Percentiles rank a stretch among this genome's conserved stretches.
Evolutionary conservation across 2,113 vertebrate species (phyloP).

Genomic region (Forbesichthys agassizii): DNA sequence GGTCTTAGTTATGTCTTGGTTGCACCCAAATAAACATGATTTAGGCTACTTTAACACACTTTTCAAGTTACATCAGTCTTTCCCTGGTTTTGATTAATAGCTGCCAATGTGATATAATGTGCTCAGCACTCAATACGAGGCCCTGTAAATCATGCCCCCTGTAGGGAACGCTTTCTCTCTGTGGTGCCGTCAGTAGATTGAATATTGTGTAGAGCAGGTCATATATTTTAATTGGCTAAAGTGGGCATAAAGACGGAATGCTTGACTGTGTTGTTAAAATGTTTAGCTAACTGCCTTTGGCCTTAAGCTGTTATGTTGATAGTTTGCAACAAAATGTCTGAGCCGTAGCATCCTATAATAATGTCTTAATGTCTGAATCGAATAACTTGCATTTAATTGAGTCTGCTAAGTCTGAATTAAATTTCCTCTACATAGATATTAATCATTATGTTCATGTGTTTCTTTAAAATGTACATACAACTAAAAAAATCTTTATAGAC

Average conservation of each 20-base stretch:
- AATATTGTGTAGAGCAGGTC: slow-evolving; percentile 26
- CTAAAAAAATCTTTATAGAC: not conserved
- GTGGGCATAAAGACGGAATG: slow-evolving; percentile 29
- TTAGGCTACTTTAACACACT: not conserved
- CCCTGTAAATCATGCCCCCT: slow-evolving; percentile 4
- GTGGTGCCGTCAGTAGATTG: slow-evolving; percentile 8
- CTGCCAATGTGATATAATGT: not conserved
- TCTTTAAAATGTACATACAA: not conserved
- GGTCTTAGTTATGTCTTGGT: slow-evolving; percentile 9
- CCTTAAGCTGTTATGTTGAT: slow-evolving; percentile 24
- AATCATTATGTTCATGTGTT: not conserved
- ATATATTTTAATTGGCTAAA: slow-evolving; percentile 39
- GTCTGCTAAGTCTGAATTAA: too few species aligned
- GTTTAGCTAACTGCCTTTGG: slow-evolving; percentile 26
- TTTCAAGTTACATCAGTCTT: slow-evolving; percentile 1
- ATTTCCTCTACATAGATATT: too few species aligned
- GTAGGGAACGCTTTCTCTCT: not conserved
- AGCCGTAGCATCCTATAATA: not conserved
- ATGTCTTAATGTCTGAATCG: not conserved
- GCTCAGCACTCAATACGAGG: not conserved
- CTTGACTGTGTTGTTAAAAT: slow-evolving; percentile 43
- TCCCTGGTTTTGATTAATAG: not conserved
- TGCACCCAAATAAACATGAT: slow-evolving; percentile 17
- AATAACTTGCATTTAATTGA: too few species aligned
- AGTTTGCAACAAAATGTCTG: slow-evolving; percentile 24